These are phyloP conservation scores for Torymus texanus DNA, from an alignment of 2,888 invertebrate species.

Conservation along the genomic window DNA sequence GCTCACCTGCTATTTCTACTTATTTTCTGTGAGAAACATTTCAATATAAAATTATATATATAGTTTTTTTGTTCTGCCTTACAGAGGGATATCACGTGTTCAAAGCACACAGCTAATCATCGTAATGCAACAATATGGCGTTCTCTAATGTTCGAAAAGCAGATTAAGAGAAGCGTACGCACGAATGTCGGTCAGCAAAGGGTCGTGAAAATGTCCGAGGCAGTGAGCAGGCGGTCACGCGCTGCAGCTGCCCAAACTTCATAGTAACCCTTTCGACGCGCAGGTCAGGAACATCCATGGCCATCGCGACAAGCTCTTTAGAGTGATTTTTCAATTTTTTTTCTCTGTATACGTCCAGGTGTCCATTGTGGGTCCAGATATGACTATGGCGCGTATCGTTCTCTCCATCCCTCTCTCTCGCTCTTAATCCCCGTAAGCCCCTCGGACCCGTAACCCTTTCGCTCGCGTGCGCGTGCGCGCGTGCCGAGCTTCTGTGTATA, in stretches of 20 bases:
- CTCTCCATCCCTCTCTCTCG: not conserved
- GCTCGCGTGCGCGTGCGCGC: not conserved
- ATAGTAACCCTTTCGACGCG: not conserved
- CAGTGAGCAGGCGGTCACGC: not conserved
- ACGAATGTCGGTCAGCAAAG: slow-evolving; percentile 39
- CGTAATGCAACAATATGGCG: not conserved
- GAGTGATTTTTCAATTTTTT: slow-evolving; percentile 27
- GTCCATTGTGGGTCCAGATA: slow-evolving; percentile 65
- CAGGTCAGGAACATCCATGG: not conserved
- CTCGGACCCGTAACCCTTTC: slow-evolving; percentile 67
- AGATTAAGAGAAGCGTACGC: slow-evolving; percentile 19
- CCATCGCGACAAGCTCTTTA: not conserved
- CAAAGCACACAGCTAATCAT: slow-evolving; percentile 35
- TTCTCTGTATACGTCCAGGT: slow-evolving; percentile 64
- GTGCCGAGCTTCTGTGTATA: slow-evolving; percentile 1
- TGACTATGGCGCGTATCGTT: not conserved
- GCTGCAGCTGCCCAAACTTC: slow-evolving; percentile 28
- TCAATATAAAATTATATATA: too few relatives aligned
- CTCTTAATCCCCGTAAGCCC: slow-evolving; percentile 55
- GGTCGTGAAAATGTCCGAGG: slow-evolving; percentile 18
- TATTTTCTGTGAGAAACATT: too few relatives aligned
- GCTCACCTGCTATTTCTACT: too few relatives aligned
- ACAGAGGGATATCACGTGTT: slow-evolving; percentile 11
- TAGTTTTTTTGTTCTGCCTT: too few relatives aligned
- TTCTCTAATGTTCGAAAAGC: not conserved